These are phyloP conservation scores for Prosopocoilus inquinatus DNA, from an alignment of 2,888 invertebrate genomes.

Conservation along the genomic window DNA sequence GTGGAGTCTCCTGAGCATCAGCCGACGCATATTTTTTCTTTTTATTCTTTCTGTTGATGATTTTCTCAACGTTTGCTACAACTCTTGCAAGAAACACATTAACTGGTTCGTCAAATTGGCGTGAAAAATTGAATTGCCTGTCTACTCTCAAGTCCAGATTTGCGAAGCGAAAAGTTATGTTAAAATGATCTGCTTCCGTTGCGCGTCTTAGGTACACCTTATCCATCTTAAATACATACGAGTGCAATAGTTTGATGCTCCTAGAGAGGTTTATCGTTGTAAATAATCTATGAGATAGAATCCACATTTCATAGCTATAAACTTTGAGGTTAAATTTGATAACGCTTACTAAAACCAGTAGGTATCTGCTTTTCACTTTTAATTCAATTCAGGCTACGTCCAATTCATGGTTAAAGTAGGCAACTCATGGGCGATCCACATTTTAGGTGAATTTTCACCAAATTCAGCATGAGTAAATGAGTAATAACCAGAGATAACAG, in stretches of 20 bases:
- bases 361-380: no score
- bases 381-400: no score
- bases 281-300: neutral
- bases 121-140: conserved; percentile 70
- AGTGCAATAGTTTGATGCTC: conserved; percentile 31
- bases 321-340: neutral
- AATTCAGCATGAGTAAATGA: no score
- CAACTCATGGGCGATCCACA: no score
- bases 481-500: no score
- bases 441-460: no score
- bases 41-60: conserved; percentile 45
- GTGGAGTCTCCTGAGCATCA: conserved; percentile 19
- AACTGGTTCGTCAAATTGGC: conserved; percentile 63
- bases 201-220: conserved; percentile 59
- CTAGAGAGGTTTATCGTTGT: neutral
- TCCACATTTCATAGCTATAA: conserved; percentile 14
- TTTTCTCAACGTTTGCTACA: conserved; percentile 64
- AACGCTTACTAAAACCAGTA: no score
- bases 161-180: conserved; percentile 58
- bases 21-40: conserved; percentile 37
- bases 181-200: conserved; percentile 53
- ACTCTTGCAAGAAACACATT: conserved; percentile 61
- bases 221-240: conserved; percentile 53
- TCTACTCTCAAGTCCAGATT: conserved; percentile 53
- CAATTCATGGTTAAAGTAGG: no score